A percentile compares a stretch with the other conserved stretches of the same genome.
Conservation (phyloP, 2,113 vertebrate genomes). For the Campylomormyrus numenius region DNA sequence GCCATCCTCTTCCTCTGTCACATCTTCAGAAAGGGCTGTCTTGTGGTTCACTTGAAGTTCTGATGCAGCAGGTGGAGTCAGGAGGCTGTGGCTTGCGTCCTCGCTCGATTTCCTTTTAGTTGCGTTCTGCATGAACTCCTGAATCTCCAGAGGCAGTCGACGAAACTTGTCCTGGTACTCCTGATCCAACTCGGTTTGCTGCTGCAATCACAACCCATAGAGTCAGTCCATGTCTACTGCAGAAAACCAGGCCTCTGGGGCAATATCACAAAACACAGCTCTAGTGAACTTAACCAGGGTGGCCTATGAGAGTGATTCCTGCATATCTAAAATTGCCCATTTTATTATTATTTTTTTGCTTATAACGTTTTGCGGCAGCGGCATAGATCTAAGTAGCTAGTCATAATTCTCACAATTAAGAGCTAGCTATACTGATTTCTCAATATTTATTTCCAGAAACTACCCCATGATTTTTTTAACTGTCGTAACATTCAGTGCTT, state of each 20-base stretch:
- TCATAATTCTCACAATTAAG: background rate
- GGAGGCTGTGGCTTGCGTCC: conserved; percentile 65
- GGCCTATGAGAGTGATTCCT: background rate
- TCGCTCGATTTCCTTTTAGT: conserved; percentile 73
- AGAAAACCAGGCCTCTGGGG: background rate
- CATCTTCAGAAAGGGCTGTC: conserved; percentile 57
- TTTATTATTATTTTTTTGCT: background rate
- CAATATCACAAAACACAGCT: background rate
- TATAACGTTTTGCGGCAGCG: background rate
- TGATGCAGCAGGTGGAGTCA: conserved; percentile 46
- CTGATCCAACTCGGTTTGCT: conserved; percentile 80
- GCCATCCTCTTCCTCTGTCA: conserved; percentile 57
- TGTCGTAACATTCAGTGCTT: background rate
- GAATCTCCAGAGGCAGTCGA: conserved; percentile 83
- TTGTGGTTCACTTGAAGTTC: conserved; percentile 70
- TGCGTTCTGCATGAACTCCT: conserved; percentile 84
- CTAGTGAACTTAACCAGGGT: background rate
- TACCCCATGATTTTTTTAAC: background rate
- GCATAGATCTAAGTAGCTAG: background rate
- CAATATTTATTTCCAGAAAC: background rate
- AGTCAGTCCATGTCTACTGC: background rate
- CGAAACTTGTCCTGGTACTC: conserved; percentile 93
- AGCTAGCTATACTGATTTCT: background rate
- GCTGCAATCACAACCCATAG: conserved; percentile 51
- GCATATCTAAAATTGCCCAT: background rate